These are phyloP conservation scores for Myrmecobius fasciatus DNA, from an alignment of 2,113 vertebrate genomes.

Conservation along the genomic window DNA sequence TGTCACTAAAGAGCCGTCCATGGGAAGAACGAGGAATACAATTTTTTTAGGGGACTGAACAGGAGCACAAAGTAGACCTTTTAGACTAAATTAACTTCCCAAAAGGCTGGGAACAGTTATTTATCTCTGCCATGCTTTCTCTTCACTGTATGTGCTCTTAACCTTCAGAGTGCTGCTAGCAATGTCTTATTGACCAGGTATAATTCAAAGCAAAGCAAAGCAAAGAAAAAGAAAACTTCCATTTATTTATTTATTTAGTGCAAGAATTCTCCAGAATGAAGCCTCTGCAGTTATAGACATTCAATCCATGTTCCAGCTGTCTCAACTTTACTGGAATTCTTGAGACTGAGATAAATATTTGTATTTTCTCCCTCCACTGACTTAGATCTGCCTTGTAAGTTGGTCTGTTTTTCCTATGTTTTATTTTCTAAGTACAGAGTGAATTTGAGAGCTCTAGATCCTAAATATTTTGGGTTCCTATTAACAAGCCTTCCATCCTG, in stretches of 20 bases:
- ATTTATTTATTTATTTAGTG: not conserved
- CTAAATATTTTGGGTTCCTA: not conserved
- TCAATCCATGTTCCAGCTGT: conserved; percentile 47
- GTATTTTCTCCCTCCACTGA: conserved; percentile 49
- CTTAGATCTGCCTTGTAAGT: conserved; percentile 14
- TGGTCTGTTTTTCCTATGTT: conserved; percentile 48
- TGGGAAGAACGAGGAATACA: conserved; percentile 62
- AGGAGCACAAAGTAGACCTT: conserved; percentile 38
- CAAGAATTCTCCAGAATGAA: conserved; percentile 19
- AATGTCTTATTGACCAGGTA: conserved; percentile 2
- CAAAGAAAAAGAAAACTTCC: conserved; percentile 27
- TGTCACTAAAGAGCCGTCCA: conserved; percentile 82
- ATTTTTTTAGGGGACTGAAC: conserved; percentile 46
- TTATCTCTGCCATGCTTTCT: conserved; percentile 46
- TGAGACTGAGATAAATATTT: conserved; percentile 48
- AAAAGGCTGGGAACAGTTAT: conserved; percentile 49
- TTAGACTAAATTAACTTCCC: conserved; percentile 4
- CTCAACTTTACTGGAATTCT: conserved; percentile 75
- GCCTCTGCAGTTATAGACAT: not conserved
- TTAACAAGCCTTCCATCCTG: conserved; percentile 41
- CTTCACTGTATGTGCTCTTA: conserved; percentile 63
- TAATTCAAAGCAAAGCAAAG: conserved; percentile 24
- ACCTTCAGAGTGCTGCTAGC: conserved; percentile 79
- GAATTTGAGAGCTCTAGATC: conserved; percentile 42
- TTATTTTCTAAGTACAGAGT: conserved; percentile 55